A percentile compares a stretch with the other conserved stretches of the same genome.
phyloP scores from a whole-genome alignment of 2,113 vertebrate genomes.

The Dascyllus trimaculatus region DNA sequence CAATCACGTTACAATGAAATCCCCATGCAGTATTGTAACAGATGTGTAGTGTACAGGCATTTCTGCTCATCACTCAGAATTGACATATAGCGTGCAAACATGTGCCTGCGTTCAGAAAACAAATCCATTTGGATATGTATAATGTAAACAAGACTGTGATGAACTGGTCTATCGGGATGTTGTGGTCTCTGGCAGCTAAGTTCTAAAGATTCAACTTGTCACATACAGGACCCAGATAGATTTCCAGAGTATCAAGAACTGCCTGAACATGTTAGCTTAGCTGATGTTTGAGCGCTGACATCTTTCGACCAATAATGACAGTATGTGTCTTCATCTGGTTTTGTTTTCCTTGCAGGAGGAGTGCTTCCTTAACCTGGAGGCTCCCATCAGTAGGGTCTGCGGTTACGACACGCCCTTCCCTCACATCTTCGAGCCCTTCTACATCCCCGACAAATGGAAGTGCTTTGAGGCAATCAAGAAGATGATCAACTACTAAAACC shows the following conservation, averaged over 20 bases:
- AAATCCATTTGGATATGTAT: neutral
- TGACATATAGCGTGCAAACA: too few species aligned
- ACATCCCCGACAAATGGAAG: slow-evolving; percentile 99
- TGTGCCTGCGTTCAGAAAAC: too few species aligned
- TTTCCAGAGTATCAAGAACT: too few species aligned
- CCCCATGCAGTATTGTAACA: too few species aligned
- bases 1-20: too few species aligned
- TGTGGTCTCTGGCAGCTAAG: neutral
- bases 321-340: slow-evolving; percentile 8
- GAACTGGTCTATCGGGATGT: neutral
- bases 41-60: too few species aligned
- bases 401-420: slow-evolving; percentile 99
- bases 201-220: neutral
- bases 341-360: slow-evolving; percentile 89
- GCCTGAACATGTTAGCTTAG: slow-evolving; percentile 11
- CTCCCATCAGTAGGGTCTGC: slow-evolving; percentile 95
- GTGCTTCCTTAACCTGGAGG: slow-evolving; percentile 97
- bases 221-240: too few species aligned
- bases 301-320: neutral
- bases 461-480: slow-evolving; percentile 95
- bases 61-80: too few species aligned
- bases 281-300: neutral
- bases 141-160: neutral
- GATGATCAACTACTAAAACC: slow-evolving; percentile 95
- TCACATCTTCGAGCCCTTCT: slow-evolving; percentile 98